phyloP scores from a whole-genome alignment of 2,113 vertebrate genomes.

The Phasianus colchicus region DNA sequence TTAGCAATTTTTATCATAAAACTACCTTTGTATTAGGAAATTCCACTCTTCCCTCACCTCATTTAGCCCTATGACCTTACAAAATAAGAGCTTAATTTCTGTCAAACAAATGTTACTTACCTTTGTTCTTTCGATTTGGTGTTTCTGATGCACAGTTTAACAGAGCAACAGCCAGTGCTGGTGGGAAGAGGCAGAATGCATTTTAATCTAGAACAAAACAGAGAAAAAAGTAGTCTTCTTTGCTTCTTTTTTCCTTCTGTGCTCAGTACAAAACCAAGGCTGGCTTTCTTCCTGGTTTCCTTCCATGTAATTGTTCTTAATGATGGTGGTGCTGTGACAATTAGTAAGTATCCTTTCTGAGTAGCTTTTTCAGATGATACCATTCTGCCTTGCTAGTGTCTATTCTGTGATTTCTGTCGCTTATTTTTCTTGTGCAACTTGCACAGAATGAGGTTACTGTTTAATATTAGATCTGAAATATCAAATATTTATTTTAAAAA shows the following conservation, averaged over 20 bases:
- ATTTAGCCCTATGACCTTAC: background rate
- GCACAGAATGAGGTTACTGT: background rate
- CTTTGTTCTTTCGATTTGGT: background rate
- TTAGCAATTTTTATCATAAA: background rate
- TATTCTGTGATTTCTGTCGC: background rate
- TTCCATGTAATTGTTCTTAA: slow-evolving; percentile 27
- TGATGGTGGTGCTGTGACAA: slow-evolving; percentile 1
- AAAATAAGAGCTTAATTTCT: background rate
- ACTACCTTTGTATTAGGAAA: background rate
- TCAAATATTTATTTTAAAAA: background rate
- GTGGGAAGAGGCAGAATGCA: background rate
- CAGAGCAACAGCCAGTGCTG: background rate
- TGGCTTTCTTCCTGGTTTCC: slow-evolving; percentile 32
- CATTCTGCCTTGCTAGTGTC: background rate
- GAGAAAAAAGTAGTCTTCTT: background rate
- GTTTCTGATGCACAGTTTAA: background rate
- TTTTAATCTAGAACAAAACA: background rate
- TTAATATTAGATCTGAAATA: background rate
- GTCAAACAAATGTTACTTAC: background rate
- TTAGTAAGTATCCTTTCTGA: background rate
- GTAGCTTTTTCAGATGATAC: background rate
- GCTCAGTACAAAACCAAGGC: background rate
- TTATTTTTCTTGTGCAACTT: background rate
- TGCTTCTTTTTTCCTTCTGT: background rate
- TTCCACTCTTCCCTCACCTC: background rate